A percentile compares a stretch with the other conserved stretches of the same genome.
These are phyloP conservation scores for Bombus pascuorum DNA, from an alignment of 1,140 invertebrate species.

Conservation along the genomic window DNA sequence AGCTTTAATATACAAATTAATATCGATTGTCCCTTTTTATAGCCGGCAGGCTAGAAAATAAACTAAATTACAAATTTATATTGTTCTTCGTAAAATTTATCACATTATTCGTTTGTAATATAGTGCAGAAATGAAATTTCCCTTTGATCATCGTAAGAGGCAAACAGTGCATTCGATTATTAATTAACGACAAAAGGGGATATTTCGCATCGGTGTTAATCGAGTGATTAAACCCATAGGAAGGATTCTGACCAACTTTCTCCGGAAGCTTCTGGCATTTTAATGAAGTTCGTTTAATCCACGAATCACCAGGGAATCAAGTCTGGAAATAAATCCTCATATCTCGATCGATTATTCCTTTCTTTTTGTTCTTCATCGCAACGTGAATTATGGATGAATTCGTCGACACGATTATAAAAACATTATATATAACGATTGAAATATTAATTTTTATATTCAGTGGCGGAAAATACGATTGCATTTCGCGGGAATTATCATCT, in stretches of 20 bases:
- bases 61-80: background rate
- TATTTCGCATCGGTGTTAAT: conserved; percentile 4
- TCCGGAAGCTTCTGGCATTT: background rate
- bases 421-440: background rate
- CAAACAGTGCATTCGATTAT: background rate
- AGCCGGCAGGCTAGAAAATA: no score
- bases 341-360: background rate
- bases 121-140: background rate
- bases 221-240: background rate
- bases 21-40: no score
- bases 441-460: background rate
- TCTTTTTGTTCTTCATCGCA: background rate
- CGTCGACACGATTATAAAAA: background rate
- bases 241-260: background rate
- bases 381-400: background rate
- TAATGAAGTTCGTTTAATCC: background rate
- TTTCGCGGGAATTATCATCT: background rate
- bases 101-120: background rate
- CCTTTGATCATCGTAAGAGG: background rate
- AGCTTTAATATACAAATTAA: no score
- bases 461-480: background rate
- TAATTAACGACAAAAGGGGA: background rate
- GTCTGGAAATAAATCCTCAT: background rate
- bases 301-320: background rate
- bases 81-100: no score